Base-by-base conservation (phyloP, 2,888 invertebrate species). In the Drosophila greeni region DNA sequence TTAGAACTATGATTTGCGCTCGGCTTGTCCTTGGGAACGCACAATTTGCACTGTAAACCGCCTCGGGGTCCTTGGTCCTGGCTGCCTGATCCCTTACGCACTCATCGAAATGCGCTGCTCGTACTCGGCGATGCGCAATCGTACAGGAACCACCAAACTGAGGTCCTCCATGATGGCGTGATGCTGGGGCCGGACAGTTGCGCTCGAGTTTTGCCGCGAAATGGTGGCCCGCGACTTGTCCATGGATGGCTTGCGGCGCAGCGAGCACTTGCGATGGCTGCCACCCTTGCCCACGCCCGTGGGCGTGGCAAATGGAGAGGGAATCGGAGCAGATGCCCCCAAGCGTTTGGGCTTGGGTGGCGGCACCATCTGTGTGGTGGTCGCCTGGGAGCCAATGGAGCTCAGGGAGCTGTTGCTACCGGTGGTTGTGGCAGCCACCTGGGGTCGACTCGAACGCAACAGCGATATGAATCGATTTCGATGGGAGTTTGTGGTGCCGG, bases 121-220 rank as follows among this genome's bases (percentile, higher is more conserved):
- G 72, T 85, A 86, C 57, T 87, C 87, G 23, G 87, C 86, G 51
- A 87, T 78, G 70, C 87, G 84, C 51, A 87, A 62, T 55, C 83
- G 76, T 14, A 87, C 87, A 5, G 87, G 87, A 43, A 86, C 77
- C 9, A 87, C 86, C 36, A 87, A 69, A 48, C 84, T 86, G 45
- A 87, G 72, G 66, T 87, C 87, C 70, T 87, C 87, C 87, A 87
- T 87, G 61, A 85, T 77, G 45, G 77, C 57, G 31, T 87, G 87
- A 53, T 86, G 84, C 61, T 84, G 85, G 5, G 86, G 84, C 49
- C 78, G 76, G 24, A 85, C 40, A 2, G 76, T 36, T 33, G 42
- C 67, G 62, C 71, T 79, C 8, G 85, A 82, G 29, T 76, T 84
- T 23, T 84, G 78, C 6, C 82, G 74, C 4, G 74, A 49, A 60